Evolutionary conservation across 1,140 invertebrate species (phyloP).

Genomic region (Pachypsylla venusta): DNA sequence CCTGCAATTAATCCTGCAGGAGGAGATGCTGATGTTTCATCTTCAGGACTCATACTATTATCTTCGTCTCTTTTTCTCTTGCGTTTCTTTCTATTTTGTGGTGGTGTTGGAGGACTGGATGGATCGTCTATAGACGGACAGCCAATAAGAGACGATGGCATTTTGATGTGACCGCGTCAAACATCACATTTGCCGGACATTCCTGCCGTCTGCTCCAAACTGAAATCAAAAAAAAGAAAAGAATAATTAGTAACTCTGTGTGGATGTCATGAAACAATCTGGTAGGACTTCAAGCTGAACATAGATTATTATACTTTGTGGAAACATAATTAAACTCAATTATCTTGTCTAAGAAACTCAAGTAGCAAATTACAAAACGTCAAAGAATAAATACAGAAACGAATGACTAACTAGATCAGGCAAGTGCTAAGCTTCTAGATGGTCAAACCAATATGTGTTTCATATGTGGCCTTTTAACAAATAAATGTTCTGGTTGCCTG

Average conservation of each 20-base stretch:
- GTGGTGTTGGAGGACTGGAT: slow-evolving; percentile 7
- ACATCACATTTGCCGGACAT: slow-evolving; percentile 3
- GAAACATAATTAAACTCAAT: slow-evolving; percentile 7
- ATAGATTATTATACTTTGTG: neutral
- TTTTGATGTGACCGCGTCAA: slow-evolving; percentile 8
- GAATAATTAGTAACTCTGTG: neutral
- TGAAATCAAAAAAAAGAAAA: neutral
- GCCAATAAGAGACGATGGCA: neutral
- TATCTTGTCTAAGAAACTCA: slow-evolving; percentile 4
- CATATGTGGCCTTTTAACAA: too few relatives aligned
- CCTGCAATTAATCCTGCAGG: slow-evolving; percentile 31
- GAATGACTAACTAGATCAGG: too few relatives aligned
- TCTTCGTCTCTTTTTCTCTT: slow-evolving; percentile 20
- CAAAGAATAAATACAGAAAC: slow-evolving; percentile 7
- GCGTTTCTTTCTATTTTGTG: neutral
- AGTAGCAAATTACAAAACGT: slow-evolving; percentile 3
- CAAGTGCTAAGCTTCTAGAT: too few relatives aligned
- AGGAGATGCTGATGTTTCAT: slow-evolving; percentile 41
- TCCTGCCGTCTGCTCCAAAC: neutral
- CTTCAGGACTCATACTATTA: slow-evolving; percentile 45
- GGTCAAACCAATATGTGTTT: too few relatives aligned
- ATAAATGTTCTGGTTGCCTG: too few relatives aligned
- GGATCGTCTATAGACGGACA: slow-evolving; percentile 3
- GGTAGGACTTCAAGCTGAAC: slow-evolving; percentile 1
- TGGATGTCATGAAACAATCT: neutral